These are phyloP conservation scores for Cosmorhoe ocellata DNA, from an alignment of 2,888 invertebrate species.

Conservation along the genomic window DNA sequence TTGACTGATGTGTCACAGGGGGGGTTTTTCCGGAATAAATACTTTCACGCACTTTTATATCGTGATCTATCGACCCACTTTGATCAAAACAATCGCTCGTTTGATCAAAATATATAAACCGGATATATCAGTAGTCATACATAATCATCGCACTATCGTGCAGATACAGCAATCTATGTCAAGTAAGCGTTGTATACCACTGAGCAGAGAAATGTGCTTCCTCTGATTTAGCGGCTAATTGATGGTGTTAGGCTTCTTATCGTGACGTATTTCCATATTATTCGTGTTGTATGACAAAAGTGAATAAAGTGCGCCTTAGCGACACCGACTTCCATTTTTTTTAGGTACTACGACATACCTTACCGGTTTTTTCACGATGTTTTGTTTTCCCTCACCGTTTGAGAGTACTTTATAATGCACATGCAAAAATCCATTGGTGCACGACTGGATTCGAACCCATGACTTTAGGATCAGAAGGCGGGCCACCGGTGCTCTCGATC, in stretches of 20 bases:
- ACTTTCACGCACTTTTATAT: not conserved
- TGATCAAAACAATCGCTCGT: not conserved
- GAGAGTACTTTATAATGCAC: too few species aligned
- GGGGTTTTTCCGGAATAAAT: slow-evolving; percentile 36
- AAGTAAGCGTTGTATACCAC: slow-evolving; percentile 38
- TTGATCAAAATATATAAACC: slow-evolving; percentile 8
- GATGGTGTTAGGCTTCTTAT: slow-evolving; percentile 3
- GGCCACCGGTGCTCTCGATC: too few species aligned
- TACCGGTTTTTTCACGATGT: too few species aligned
- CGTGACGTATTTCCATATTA: too few species aligned
- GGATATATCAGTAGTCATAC: slow-evolving; percentile 31
- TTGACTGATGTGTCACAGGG: slow-evolving; percentile 26
- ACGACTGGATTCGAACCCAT: too few species aligned
- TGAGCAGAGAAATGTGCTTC: slow-evolving; percentile 40
- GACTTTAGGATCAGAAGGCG: too few species aligned
- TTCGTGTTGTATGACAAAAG: too few species aligned
- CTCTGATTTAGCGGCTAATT: slow-evolving; percentile 21
- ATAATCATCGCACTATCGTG: slow-evolving; percentile 24
- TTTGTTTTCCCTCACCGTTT: too few species aligned
- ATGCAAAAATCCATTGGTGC: too few species aligned
- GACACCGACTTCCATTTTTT: too few species aligned
- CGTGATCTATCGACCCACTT: not conserved
- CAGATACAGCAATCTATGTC: slow-evolving; percentile 32
- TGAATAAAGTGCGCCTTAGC: too few species aligned
- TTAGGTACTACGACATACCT: too few species aligned